Percentiles rank a stretch among this genome's conserved stretches.
These are phyloP conservation scores for Babylonia areolata DNA, from an alignment of 1,140 invertebrate species.

Conservation along the genomic window DNA sequence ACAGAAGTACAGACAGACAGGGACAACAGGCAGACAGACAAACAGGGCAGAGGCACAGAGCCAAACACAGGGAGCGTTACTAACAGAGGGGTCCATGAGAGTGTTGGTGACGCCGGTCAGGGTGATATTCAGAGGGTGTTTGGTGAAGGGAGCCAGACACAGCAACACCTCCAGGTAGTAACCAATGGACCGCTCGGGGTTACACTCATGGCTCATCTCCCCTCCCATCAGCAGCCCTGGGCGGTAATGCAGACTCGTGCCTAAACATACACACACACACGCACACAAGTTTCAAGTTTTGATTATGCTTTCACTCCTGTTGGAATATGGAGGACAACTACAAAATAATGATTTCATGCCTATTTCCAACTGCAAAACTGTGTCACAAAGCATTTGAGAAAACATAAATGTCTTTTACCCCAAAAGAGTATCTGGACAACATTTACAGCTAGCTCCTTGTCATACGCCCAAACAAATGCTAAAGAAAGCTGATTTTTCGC, in stretches of 20 bases:
- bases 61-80: conserved; percentile 35
- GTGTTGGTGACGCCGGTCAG: conserved; percentile 94
- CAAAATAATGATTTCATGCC: no score
- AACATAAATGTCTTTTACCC: no score
- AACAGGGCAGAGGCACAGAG: no score
- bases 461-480: no score
- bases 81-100: conserved; percentile 77
- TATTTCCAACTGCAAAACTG: no score
- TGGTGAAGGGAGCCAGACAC: conserved; percentile 95
- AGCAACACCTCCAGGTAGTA: conserved; percentile 95
- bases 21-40: neutral
- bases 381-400: no score
- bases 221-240: conserved; percentile 95
- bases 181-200: conserved; percentile 86
- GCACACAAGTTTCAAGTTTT: neutral
- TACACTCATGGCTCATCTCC: conserved; percentile 90
- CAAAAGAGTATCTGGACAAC: no score
- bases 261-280: conserved; percentile 65
- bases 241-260: conserved; percentile 89
- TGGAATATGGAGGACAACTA: no score
- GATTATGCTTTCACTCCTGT: no score
- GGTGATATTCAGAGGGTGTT: conserved; percentile 88
- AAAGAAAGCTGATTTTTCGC: no score
- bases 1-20: neutral
- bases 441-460: no score